Evolutionary conservation across 2,888 invertebrate species (phyloP).

Genomic region (Apantesis nais): DNA sequence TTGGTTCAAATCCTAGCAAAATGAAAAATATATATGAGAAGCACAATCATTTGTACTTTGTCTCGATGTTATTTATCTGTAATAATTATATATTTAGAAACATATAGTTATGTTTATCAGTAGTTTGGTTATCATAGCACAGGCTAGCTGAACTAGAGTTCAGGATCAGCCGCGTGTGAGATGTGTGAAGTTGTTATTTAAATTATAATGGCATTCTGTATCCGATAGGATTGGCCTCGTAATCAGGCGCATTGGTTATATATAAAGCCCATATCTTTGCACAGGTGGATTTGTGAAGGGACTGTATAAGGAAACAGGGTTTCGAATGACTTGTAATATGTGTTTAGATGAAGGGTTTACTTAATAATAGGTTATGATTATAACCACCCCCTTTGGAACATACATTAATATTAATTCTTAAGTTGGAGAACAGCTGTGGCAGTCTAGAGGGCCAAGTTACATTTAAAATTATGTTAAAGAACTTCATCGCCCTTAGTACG

Average conservation of each 20-base stretch:
- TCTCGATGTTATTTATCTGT: too few species aligned
- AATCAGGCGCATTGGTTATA: background rate
- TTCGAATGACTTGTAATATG: background rate
- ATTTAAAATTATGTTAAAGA: background rate
- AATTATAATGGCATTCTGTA: background rate
- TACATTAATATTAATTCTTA: background rate
- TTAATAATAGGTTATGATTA: background rate
- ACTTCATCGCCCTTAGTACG: background rate
- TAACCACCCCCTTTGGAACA: background rate
- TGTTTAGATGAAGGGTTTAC: background rate
- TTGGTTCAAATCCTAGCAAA: too few species aligned
- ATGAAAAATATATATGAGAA: too few species aligned
- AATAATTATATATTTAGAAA: too few species aligned
- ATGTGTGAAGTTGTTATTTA: too few species aligned
- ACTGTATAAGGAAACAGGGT: too few species aligned
- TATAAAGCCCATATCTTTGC: background rate
- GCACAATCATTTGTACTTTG: too few species aligned
- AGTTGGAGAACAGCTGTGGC: conserved; percentile 2
- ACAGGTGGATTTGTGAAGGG: conserved; percentile 4
- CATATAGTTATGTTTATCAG: too few species aligned
- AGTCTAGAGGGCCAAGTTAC: background rate
- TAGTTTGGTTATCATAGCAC: too few species aligned
- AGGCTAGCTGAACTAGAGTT: too few species aligned
- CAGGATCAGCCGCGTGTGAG: too few species aligned
- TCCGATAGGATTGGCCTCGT: background rate